Evolutionary conservation across 92 coral and sea anemone genomes (phyloP), one percentile per base, ranked within the genome.

Genomic region (Pocillopora meandrina): DNA sequence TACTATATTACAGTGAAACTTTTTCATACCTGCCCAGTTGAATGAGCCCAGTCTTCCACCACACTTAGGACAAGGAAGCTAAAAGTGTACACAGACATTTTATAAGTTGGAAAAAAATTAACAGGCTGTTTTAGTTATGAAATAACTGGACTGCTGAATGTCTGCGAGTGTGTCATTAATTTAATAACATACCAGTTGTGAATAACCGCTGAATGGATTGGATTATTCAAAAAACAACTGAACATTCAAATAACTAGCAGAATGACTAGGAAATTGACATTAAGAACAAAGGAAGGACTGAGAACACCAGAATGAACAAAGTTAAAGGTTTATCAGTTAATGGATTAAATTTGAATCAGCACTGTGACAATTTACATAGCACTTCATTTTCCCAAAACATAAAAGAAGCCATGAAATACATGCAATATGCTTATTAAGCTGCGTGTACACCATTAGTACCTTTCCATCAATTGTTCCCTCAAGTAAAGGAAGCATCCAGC

Each of bases 31-130:
- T 89, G 99, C 93, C 99, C 99, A 96, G 85, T 96, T 96, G 74
- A 96, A 96, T 34, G 99, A 82, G 79, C 98, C 98, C 55, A 96
- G 89, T 74, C 98, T 85, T 64, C 92, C 91, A 35, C 83, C 84
- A 86, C 98, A 96, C 85, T 96, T 96, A 56, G 96, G 98, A 79
- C 98, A 96, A 47, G 82, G 74, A 13, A 96, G 90, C 98, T 96
- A 55, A 14, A 75, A 62, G 56, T 58, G 15, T 8, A n/a, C 10
- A 57, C 42, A 69, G 15, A 71, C 35, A 64, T 36, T 61, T 75
- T 60, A 21, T 1, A 42, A 42, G 8, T 42, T 42, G 8, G 31
- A 26, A 42, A 42, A 42, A 3, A 42, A 42, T 3, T 42, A 3
- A 42, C 52, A 42, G 52, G 8, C 52, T 42, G 52, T 2, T 42